Conservation (phyloP, 1,140 invertebrate species). For the Alviniconcha marisindica region DNA sequence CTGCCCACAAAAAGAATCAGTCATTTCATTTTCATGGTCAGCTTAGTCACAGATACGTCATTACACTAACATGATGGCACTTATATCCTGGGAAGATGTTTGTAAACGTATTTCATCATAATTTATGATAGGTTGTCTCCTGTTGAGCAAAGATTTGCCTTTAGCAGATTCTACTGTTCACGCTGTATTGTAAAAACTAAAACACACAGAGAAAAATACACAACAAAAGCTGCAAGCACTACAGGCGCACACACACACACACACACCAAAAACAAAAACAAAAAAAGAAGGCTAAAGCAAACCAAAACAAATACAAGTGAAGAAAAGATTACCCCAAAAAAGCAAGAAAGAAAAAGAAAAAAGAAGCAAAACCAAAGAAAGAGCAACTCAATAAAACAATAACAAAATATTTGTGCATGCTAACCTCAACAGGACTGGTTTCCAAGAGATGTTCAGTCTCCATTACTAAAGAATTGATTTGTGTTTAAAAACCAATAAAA, state of each 20-base stretch:
- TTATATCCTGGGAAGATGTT: too few species aligned
- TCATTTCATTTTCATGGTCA: too few species aligned
- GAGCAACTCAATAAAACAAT: too few species aligned
- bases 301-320: too few species aligned
- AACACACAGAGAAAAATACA: neutral
- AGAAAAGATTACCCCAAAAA: neutral
- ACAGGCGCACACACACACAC: too few species aligned
- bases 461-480: conserved; percentile 17
- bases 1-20: too few species aligned
- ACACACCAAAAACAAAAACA: neutral
- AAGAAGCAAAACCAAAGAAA: conserved; percentile 9
- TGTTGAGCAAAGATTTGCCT: too few species aligned
- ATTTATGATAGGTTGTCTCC: too few species aligned
- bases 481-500: conserved; percentile 31
- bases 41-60: too few species aligned
- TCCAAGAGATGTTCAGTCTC: conserved; percentile 35
- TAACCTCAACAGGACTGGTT: conserved; percentile 21
- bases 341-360: neutral
- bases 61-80: too few species aligned
- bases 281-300: neutral
- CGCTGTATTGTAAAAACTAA: neutral
- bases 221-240: neutral
- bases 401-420: conserved; percentile 23
- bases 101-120: too few species aligned
- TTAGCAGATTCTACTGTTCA: too few species aligned